Conservation (phyloP, 2,113 vertebrate genomes). For the Cromileptes altivelis region DNA sequence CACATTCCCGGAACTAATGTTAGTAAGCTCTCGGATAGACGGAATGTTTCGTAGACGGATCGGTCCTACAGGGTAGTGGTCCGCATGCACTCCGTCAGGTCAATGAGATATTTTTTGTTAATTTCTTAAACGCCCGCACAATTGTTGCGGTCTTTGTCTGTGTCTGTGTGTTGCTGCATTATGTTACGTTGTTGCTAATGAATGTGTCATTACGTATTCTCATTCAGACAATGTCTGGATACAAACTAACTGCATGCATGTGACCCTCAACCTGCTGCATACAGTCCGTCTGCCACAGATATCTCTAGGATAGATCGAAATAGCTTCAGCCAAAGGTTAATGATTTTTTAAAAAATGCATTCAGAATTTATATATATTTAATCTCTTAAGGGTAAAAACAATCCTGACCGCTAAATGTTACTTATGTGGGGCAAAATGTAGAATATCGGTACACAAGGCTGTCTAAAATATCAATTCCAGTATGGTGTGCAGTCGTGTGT, state of each 20-base stretch:
- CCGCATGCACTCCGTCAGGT: constrained; percentile 35
- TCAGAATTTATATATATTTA: no score
- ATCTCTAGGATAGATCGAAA: neutral
- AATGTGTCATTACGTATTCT: neutral
- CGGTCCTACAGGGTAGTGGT: constrained; percentile 20
- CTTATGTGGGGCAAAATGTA: no score
- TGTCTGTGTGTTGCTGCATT: neutral
- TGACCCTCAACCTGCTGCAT: constrained; percentile 10
- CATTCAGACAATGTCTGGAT: neutral
- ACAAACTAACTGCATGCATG: neutral
- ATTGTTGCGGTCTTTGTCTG: neutral
- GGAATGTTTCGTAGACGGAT: constrained; percentile 57
- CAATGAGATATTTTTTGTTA: neutral
- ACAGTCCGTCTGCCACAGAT: no score
- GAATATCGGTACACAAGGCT: no score
- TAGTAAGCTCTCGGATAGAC: neutral
- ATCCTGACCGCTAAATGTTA: no score
- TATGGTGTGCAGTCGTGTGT: neutral
- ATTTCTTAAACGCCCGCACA: rapidly evolving
- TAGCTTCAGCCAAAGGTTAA: neutral
- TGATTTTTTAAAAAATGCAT: no score
- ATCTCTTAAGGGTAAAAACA: no score
- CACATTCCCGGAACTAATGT: constrained; percentile 51
- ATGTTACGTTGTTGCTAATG: neutral
- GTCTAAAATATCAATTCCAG: no score